phyloP scores from a whole-genome alignment of 2,888 invertebrate species.

The Serripes groenlandicus region DNA sequence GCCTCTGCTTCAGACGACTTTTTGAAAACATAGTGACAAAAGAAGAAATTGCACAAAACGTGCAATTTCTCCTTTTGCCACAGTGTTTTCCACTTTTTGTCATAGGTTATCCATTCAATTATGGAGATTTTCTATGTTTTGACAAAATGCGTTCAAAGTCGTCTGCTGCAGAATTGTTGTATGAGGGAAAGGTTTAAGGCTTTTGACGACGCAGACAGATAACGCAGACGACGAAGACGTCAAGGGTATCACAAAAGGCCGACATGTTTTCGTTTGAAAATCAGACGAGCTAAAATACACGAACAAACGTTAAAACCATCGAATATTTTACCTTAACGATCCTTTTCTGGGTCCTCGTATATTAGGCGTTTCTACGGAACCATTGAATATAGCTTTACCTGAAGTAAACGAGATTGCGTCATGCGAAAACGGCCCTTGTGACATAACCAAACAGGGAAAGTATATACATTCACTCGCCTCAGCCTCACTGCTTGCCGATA shows the following conservation, averaged over 20 bases:
- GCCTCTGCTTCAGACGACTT: no score
- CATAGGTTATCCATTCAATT: no score
- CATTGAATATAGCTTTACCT: slow-evolving; percentile 77
- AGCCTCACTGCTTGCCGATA: no score
- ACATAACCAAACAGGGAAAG: no score
- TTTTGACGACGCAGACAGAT: background rate
- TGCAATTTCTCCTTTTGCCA: no score
- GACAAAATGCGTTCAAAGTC: no score
- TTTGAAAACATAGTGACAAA: no score
- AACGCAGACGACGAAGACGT: background rate
- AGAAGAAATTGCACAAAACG: no score
- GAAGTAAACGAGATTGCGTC: background rate
- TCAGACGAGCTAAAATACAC: background rate
- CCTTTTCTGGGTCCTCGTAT: slow-evolving; percentile 74
- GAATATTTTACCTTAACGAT: slow-evolving; percentile 70
- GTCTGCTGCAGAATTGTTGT: no score
- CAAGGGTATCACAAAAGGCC: background rate
- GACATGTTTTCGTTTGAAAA: background rate
- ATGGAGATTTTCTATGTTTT: no score
- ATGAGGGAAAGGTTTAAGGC: background rate
- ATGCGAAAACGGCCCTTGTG: background rate
- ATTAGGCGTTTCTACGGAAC: slow-evolving; percentile 77
- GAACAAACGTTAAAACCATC: background rate
- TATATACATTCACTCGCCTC: no score
- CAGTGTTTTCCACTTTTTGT: no score